phyloP scores from a whole-genome alignment of 2,888 invertebrate species.

The Orthosia incerta region DNA sequence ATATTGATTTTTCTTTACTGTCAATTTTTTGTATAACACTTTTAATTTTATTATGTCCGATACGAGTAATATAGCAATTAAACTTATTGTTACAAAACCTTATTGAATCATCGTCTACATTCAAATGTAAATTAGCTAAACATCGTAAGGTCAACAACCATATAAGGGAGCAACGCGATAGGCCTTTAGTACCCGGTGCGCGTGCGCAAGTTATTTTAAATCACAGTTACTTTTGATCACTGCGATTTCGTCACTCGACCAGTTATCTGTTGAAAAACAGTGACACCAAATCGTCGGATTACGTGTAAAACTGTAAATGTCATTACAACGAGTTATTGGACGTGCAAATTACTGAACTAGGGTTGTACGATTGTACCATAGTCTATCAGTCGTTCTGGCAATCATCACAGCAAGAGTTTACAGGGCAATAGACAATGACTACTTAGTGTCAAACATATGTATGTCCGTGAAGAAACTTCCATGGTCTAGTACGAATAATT shows the following conservation, averaged over 20 bases:
- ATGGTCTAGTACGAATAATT: not conserved
- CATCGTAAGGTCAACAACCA: constrained; percentile 46
- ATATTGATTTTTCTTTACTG: too few relatives aligned
- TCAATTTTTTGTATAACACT: too few relatives aligned
- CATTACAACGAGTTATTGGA: constrained; percentile 66
- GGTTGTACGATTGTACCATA: constrained; percentile 48
- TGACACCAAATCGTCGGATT: constrained; percentile 61
- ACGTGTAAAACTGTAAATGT: constrained; percentile 70
- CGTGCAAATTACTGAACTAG: constrained; percentile 54
- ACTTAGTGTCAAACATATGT: too few relatives aligned
- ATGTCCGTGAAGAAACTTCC: not conserved
- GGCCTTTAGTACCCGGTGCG: constrained; percentile 37
- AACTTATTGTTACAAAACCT: constrained; percentile 7
- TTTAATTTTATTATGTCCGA: too few relatives aligned
- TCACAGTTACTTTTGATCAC: constrained; percentile 62
- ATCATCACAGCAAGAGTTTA: too few relatives aligned
- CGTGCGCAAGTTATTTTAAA: constrained; percentile 52
- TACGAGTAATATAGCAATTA: too few relatives aligned
- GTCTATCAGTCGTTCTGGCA: not conserved
- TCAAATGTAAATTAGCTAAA: constrained; percentile 21
- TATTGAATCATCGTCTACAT: not conserved
- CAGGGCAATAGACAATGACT: too few relatives aligned
- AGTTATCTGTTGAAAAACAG: constrained; percentile 57
- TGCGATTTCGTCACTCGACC: constrained; percentile 59
- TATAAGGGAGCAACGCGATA: constrained; percentile 50